Evolutionary conservation across 1,140 invertebrate genomes (phyloP).

Genomic region (Zaprionus ornatus): DNA sequence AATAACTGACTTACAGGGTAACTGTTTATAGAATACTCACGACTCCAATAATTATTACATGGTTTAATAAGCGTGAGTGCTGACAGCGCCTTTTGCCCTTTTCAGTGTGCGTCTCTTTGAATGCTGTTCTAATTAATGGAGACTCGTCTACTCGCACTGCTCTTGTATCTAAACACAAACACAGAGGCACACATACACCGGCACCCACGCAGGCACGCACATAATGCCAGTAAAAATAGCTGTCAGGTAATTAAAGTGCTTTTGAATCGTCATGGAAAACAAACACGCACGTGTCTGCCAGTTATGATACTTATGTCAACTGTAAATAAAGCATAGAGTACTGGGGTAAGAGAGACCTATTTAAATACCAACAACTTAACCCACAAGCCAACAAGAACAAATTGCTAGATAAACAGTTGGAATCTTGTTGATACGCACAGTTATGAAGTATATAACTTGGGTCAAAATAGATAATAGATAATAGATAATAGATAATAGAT

Average conservation of each 20-base stretch:
- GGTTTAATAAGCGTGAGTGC: conserved; percentile 3
- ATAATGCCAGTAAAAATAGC: background rate
- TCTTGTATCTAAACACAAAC: background rate
- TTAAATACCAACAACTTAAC: background rate
- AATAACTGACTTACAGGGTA: background rate
- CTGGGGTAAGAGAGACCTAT: background rate
- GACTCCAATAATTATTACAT: background rate
- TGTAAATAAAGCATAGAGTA: background rate
- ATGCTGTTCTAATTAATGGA: background rate
- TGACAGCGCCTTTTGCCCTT: background rate
- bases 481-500: background rate
- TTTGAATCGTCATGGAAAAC: conserved; percentile 1
- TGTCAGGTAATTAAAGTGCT: conserved; percentile 2
- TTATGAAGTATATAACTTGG: background rate
- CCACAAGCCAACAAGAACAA: background rate
- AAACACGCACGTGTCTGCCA: background rate
- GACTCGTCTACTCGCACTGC: background rate
- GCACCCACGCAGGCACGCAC: background rate
- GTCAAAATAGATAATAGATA: background rate
- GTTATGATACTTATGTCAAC: background rate
- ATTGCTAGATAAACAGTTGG: background rate
- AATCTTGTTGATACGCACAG: background rate
- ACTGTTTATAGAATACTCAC: background rate
- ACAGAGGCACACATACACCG: background rate
- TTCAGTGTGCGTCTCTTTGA: background rate